phyloP scores from a whole-genome alignment of 2,888 invertebrate genomes.

The Leucophenga montana region DNA sequence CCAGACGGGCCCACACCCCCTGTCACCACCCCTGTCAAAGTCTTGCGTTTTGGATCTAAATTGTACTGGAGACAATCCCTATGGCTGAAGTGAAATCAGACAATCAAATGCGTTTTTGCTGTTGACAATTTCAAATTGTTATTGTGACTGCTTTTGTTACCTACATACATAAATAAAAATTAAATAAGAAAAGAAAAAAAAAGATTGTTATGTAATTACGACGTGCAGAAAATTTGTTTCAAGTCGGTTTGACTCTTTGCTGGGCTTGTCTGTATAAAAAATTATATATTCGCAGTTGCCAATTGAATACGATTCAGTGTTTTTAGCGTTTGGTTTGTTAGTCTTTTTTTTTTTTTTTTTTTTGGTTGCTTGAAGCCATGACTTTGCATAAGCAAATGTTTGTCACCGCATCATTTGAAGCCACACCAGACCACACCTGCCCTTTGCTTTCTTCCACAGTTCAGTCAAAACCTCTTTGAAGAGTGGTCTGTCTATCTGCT shows the following conservation, averaged over 20 bases:
- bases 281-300: slow-evolving; percentile 13
- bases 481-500: background rate
- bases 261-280: too few relatives aligned
- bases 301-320: slow-evolving; percentile 22
- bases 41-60: too few relatives aligned
- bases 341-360: too few relatives aligned
- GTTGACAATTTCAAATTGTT: slow-evolving; percentile 64
- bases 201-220: slow-evolving; percentile 10
- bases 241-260: background rate
- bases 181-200: too few relatives aligned
- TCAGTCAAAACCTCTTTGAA: background rate
- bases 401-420: background rate
- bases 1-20: too few relatives aligned
- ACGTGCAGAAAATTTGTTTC: slow-evolving; percentile 21
- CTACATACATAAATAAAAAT: background rate
- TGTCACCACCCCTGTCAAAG: too few relatives aligned
- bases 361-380: slow-evolving; percentile 47
- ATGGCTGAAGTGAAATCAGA: background rate
- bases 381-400: slow-evolving; percentile 62
- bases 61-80: background rate
- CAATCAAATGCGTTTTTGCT: slow-evolving; percentile 17
- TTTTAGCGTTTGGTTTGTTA: slow-evolving; percentile 37
- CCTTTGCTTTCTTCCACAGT: slow-evolving; percentile 5
- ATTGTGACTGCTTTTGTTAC: slow-evolving; percentile 39
- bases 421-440: background rate